These are phyloP conservation scores for Laticauda colubrina DNA, from an alignment of 2,113 vertebrate genomes.

Conservation along the genomic window DNA sequence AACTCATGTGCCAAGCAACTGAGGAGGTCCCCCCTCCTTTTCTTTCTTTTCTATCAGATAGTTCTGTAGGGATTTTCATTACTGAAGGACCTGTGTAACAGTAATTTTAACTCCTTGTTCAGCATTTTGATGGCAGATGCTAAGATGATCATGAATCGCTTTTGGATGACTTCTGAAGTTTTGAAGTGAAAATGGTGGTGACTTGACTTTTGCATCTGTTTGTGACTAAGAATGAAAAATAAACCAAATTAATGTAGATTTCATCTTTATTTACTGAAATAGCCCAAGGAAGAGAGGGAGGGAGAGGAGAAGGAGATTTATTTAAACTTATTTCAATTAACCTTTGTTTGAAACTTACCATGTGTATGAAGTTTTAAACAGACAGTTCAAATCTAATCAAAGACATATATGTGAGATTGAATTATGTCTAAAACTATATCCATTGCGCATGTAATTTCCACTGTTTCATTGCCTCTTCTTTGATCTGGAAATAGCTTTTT, in stretches of 20 bases:
- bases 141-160: neutral
- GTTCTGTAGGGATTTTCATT: neutral
- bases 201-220: neutral
- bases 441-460: neutral
- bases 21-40: neutral
- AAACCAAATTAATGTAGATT: neutral
- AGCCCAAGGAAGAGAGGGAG: neutral
- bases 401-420: neutral
- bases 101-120: neutral
- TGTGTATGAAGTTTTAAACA: neutral
- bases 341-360: neutral
- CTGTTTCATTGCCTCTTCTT: neutral
- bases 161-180: neutral
- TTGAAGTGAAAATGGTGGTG: neutral
- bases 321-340: neutral
- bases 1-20: neutral
- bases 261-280: neutral
- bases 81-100: neutral
- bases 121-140: neutral
- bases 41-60: neutral
- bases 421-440: neutral
- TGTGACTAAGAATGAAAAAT: neutral
- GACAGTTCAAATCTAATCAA: neutral
- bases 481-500: neutral
- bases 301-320: neutral